These are phyloP conservation scores for Ictidomys tridecemlineatus DNA, from an alignment of 2,113 vertebrate genomes.

Conservation along the genomic window DNA sequence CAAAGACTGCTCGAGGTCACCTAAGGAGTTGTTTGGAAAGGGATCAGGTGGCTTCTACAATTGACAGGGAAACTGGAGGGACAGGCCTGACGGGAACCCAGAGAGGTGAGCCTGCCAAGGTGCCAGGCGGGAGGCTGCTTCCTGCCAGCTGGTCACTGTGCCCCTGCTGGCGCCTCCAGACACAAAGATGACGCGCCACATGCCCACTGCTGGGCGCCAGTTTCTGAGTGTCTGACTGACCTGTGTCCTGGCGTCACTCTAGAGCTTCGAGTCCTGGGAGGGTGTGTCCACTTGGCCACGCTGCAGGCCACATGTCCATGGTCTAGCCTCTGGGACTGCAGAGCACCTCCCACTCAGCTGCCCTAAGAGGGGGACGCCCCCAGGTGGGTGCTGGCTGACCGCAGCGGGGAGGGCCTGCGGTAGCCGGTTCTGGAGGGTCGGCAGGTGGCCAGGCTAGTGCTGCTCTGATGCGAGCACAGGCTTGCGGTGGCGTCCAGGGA, in stretches of 20 bases:
- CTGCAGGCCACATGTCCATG: accelerated
- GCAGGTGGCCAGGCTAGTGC: neutral
- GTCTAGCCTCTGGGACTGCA: neutral
- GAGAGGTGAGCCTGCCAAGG: neutral
- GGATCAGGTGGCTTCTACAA: neutral
- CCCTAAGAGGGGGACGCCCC: neutral
- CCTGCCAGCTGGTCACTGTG: conserved; percentile 18
- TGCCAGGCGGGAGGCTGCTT: neutral
- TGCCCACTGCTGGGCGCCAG: neutral
- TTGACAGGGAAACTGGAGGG: conserved; percentile 25
- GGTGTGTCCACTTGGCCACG: neutral
- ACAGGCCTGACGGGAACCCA: conserved; percentile 30
- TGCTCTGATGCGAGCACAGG: neutral
- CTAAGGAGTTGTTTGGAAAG: neutral
- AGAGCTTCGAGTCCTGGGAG: neutral
- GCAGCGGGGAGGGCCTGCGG: neutral
- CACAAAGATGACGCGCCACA: neutral
- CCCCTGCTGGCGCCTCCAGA: neutral
- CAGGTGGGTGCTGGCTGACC: neutral
- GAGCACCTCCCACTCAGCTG: too few relatives aligned
- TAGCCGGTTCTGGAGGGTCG: accelerated
- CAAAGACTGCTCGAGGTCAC: neutral
- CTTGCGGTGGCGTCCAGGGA: neutral
- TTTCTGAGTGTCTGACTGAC: neutral
- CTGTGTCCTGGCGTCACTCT: neutral